Evolutionary conservation across 2,113 vertebrate species (phyloP).

Genomic region (Zootoca vivipara): DNA sequence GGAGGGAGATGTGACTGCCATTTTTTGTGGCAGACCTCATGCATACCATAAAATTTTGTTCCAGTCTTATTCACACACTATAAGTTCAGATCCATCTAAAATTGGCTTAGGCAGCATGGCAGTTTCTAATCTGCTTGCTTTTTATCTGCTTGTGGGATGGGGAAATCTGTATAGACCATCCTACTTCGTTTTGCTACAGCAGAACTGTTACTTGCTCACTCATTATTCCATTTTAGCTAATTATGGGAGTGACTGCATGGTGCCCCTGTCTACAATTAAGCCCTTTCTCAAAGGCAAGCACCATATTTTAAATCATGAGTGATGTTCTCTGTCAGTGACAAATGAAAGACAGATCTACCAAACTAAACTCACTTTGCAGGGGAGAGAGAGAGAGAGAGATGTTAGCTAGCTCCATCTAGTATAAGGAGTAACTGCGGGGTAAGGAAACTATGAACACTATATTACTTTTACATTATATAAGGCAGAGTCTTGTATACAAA

Average conservation of each 20-base stretch:
- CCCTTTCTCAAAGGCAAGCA: background rate
- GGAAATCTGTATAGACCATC: background rate
- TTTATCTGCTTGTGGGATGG: too few species aligned
- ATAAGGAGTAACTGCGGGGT: background rate
- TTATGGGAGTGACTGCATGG: background rate
- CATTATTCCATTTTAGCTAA: background rate
- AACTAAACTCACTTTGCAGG: background rate
- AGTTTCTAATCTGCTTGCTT: background rate
- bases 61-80: background rate
- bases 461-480: conserved; percentile 11
- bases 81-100: background rate
- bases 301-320: background rate
- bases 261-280: background rate
- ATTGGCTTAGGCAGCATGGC: too few species aligned
- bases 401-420: conserved; percentile 1
- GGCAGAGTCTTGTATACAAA: background rate
- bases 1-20: background rate
- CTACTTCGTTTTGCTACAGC: background rate
- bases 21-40: background rate
- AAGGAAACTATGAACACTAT: conserved; percentile 7
- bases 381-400: too few species aligned
- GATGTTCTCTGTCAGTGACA: background rate
- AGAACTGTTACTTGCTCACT: background rate
- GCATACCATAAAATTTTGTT: background rate
- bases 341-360: background rate